A percentile compares a stretch with the other conserved stretches of the same genome.
Evolutionary conservation across 2,888 invertebrate species (phyloP).

Genomic region (Ectemnius lituratus): DNA sequence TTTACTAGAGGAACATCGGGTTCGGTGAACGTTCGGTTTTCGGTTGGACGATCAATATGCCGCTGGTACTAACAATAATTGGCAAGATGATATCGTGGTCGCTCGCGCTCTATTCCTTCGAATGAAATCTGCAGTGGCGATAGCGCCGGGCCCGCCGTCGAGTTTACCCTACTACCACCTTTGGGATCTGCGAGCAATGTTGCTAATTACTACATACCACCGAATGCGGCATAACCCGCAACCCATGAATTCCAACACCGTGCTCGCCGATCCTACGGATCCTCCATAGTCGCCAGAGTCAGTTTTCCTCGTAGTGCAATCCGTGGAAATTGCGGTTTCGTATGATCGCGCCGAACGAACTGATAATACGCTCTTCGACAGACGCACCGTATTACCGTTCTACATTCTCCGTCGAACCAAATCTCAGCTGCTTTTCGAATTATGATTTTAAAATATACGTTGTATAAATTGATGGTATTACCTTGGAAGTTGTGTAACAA

Average conservation of each 20-base stretch:
- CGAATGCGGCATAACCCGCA: conserved; percentile 75
- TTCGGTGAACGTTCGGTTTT: background rate
- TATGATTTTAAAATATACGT: no score
- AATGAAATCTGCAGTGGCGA: conserved; percentile 58
- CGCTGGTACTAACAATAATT: conserved; percentile 44
- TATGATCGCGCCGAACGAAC: conserved; percentile 54
- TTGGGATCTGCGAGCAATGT: conserved; percentile 67
- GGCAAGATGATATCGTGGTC: conserved; percentile 52
- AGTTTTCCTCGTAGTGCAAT: conserved; percentile 57
- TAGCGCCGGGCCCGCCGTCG: conserved; percentile 21
- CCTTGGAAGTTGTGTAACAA: no score
- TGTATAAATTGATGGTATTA: no score
- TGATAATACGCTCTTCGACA: conserved; percentile 51
- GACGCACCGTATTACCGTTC: conserved; percentile 10
- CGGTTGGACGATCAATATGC: conserved; percentile 21
- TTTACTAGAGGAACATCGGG: no score
- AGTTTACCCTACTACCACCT: conserved; percentile 48
- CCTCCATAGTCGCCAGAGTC: conserved; percentile 55
- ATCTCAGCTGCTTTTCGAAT: background rate
- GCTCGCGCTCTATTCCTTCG: conserved; percentile 52
- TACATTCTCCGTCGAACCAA: conserved; percentile 37
- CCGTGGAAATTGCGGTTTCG: conserved; percentile 60
- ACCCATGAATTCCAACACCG: conserved; percentile 72
- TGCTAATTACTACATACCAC: conserved; percentile 77
- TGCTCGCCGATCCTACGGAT: conserved; percentile 19